These are phyloP conservation scores for Cyanoderma ruficeps DNA, from an alignment of 2,113 vertebrate genomes.

Conservation along the genomic window DNA sequence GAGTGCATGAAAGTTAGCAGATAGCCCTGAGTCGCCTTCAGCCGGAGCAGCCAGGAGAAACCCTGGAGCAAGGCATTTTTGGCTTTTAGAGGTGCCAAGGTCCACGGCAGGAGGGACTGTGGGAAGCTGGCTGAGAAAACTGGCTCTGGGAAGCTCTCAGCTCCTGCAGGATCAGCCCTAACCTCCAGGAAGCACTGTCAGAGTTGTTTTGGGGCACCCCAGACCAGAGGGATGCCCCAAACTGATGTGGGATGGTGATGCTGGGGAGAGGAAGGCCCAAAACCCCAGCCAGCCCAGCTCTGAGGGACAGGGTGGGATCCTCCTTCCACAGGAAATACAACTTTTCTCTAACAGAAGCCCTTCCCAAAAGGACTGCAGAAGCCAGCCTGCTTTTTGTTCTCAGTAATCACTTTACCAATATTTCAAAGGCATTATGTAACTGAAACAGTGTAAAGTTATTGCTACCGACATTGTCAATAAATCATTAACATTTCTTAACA, in stretches of 20 bases:
- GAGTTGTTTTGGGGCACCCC: not conserved
- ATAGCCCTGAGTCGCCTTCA: not conserved
- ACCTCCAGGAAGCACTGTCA: not conserved
- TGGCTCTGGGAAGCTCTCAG: not conserved
- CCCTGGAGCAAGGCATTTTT: not conserved
- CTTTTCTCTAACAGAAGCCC: not conserved
- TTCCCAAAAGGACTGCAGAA: constrained; percentile 24
- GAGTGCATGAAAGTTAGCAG: not conserved
- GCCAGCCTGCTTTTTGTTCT: constrained; percentile 45
- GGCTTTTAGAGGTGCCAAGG: accelerated
- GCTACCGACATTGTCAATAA: constrained; percentile 63
- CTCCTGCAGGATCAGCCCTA: not conserved
- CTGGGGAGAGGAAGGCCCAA: not conserved
- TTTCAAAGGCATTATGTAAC: constrained; percentile 67
- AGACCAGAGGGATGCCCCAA: not conserved
- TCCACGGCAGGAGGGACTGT: not conserved
- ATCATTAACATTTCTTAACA: constrained; percentile 72
- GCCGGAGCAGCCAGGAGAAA: not conserved
- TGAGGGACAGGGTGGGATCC: not conserved
- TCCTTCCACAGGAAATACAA: not conserved
- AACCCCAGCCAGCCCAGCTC: not conserved
- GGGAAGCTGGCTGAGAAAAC: not conserved
- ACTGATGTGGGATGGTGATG: not conserved
- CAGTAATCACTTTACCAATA: constrained; percentile 51
- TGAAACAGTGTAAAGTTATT: constrained; percentile 60